These are phyloP conservation scores for Drosophila subsilvestris DNA, from an alignment of 2,888 invertebrate species.

Conservation along the genomic window DNA sequence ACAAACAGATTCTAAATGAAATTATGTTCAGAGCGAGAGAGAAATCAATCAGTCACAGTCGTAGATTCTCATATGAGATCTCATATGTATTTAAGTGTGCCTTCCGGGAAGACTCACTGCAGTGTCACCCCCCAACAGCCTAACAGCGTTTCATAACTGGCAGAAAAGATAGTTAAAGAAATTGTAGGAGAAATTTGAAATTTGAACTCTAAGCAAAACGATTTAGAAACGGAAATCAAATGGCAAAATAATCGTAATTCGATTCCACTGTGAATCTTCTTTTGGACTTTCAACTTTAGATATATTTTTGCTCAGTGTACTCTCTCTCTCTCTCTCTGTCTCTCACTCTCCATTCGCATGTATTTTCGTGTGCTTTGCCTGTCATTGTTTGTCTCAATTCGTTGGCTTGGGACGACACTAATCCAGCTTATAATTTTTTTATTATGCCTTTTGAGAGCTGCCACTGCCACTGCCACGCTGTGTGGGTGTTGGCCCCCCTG, in stretches of 20 bases:
- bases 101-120: slow-evolving; percentile 59
- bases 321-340: background rate
- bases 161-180: too few relatives aligned
- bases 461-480: background rate
- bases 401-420: slow-evolving; percentile 70
- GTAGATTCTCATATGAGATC: slow-evolving; percentile 11
- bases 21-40: slow-evolving; percentile 4
- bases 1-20: slow-evolving; percentile 1
- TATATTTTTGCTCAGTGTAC: background rate
- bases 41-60: slow-evolving; percentile 80
- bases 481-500: background rate
- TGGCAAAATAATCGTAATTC: background rate
- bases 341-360: background rate
- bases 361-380: slow-evolving; percentile 44
- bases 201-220: too few relatives aligned
- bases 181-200: too few relatives aligned
- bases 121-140: background rate
- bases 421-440: slow-evolving; percentile 78
- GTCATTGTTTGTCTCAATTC: slow-evolving; percentile 77
- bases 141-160: too few relatives aligned
- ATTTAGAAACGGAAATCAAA: background rate
- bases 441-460: slow-evolving; percentile 50
- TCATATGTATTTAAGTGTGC: background rate
- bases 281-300: background rate
- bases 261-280: too few relatives aligned